These are phyloP conservation scores for Chiropotes sagulatus DNA, from an alignment of 2,797 vertebrate genomes.

Conservation along the genomic window DNA sequence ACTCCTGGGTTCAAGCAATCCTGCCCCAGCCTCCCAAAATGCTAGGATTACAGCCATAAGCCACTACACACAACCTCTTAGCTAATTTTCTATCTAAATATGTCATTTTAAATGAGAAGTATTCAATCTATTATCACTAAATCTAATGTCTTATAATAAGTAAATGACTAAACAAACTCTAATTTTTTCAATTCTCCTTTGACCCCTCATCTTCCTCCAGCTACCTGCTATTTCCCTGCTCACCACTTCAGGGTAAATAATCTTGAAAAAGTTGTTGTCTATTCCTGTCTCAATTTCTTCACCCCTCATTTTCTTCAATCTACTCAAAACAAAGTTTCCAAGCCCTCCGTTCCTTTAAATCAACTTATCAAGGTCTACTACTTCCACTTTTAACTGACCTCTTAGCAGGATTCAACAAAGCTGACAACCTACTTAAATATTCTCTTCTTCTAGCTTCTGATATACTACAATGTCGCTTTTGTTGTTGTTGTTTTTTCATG, in stretches of 20 bases:
- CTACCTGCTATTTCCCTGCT: background rate
- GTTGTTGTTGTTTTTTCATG: background rate
- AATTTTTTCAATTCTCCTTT: background rate
- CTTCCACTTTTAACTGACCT: background rate
- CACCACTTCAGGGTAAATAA: background rate
- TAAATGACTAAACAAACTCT: background rate
- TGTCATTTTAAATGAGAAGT: conserved; percentile 24
- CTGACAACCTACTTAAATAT: background rate
- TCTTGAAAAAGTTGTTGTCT: background rate
- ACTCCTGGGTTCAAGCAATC: background rate
- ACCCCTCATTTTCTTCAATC: background rate
- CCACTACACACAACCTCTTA: too few species aligned
- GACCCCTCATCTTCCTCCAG: background rate
- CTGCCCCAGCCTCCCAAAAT: background rate
- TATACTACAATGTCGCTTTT: background rate
- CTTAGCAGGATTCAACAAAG: background rate
- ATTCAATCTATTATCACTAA: background rate
- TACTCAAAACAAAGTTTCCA: conserved; percentile 27
- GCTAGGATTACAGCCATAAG: background rate
- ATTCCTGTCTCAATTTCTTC: background rate
- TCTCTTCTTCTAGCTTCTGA: background rate
- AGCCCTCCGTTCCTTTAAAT: background rate
- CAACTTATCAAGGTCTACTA: background rate
- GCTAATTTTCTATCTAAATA: background rate
- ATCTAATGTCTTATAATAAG: background rate